A percentile compares a stretch with the other conserved stretches of the same genome.
Conservation (phyloP, 2,113 vertebrate genomes). For the Rousettus leschenaultii region DNA sequence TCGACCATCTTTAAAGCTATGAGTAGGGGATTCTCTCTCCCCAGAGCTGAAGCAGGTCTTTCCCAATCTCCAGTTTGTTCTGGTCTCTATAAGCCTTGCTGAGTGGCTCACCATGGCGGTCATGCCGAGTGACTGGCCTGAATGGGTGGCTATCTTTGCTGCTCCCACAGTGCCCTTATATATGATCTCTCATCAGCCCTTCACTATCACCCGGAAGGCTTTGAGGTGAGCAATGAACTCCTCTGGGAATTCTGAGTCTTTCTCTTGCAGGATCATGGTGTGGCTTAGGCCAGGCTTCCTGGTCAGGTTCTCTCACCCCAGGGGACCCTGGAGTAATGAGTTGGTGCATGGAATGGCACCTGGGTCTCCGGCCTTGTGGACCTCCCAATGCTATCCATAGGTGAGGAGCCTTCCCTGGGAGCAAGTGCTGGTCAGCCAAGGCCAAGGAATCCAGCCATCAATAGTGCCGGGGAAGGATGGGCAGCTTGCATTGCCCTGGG, state of each 20-base stretch:
- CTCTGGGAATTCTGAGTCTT: not conserved
- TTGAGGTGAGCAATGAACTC: rapidly evolving
- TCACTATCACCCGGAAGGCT: not conserved
- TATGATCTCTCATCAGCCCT: not conserved
- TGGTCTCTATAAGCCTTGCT: not conserved
- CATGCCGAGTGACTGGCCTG: not conserved
- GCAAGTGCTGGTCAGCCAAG: not conserved
- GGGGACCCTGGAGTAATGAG: not conserved
- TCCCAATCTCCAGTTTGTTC: not conserved
- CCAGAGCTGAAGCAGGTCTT: not conserved
- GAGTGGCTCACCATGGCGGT: not conserved
- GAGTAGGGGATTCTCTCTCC: not conserved
- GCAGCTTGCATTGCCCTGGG: not conserved
- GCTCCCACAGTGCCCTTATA: not conserved
- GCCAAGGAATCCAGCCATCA: not conserved
- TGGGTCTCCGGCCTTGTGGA: not conserved
- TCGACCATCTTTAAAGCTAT: not conserved
- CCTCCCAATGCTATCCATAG: not conserved
- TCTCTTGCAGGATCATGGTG: not conserved
- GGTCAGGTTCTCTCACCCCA: not conserved
- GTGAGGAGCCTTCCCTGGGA: not conserved
- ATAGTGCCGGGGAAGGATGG: rapidly evolving
- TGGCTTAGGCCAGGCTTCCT: not conserved
- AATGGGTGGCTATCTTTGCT: not conserved
- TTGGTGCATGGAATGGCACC: not conserved